Conservation (phyloP, 1,140 invertebrate species). For the Mesaphorura yosii region DNA sequence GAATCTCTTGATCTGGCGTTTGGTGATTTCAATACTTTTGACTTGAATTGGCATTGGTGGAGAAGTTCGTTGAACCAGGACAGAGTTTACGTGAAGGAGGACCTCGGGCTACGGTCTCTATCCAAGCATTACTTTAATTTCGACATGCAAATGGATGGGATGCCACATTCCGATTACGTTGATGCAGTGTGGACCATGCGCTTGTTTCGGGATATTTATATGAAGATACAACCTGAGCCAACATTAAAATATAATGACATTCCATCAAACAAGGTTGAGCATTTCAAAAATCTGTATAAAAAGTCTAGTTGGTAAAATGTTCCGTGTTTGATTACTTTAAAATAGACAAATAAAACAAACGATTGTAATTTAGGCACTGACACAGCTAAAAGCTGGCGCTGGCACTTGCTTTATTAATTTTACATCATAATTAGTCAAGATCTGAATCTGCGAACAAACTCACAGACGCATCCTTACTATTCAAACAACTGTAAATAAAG, state of each 20-base stretch:
- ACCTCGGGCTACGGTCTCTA: neutral
- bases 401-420: no score
- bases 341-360: neutral
- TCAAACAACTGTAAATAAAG: slow-evolving; percentile 6
- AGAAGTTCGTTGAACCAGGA: neutral
- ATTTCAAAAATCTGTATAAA: neutral
- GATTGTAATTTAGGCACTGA: neutral
- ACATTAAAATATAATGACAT: neutral
- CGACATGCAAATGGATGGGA: neutral
- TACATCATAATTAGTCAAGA: neutral
- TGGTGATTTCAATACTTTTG: neutral
- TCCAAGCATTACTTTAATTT: neutral
- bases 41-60: neutral
- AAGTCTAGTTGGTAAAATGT: neutral
- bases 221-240: neutral
- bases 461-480: neutral
- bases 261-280: neutral
- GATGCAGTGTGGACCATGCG: neutral
- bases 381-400: neutral
- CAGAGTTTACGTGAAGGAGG: neutral
- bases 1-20: neutral
- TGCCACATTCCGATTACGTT: neutral
- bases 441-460: neutral
- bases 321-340: neutral
- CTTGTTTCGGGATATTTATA: neutral